Evolutionary conservation across 2,797 vertebrate species (phyloP), one percentile per base, ranked within the genome.

Genomic region (Gorsachius magnificus): DNA sequence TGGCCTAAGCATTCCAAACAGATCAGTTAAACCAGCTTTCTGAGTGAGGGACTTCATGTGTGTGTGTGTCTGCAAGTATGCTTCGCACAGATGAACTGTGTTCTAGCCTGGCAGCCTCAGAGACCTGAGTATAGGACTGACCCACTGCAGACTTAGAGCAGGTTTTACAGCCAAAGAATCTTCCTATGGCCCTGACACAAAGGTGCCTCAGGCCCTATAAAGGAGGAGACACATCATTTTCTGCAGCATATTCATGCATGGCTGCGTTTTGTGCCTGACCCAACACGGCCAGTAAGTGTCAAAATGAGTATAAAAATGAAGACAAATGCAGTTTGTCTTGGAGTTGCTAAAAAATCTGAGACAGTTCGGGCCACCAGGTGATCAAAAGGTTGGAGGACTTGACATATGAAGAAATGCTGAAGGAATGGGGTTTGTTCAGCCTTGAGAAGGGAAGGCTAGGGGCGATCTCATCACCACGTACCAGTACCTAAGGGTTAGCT

Each of bases 1-100:
- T 83, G 96, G 90, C 79, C 48, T 43, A 61, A 85, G 63, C 90
- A 91, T 94, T 92, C 79, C 82, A 54, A 90, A 88, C 74, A 79
- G 92, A 93, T 72, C 84, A 86, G 54, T 69, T 76, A 91, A 91
- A 92, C n/a, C 36, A 56, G 38, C 33, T 72, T 93, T 93, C 57
- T 12, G 13, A 63, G 66, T 45, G 78, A 83, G 8, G 25, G 64
- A 66, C 60, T 86, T 26, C 0, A 6, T 28, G 31, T 41, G 43
- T 60, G 31, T 51, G 46, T 38, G n/a, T 61, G 35, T 74, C 70
- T 61, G 6, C 46, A 68, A 77, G 56, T n/a, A 43, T 6, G 22
- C 61, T 78, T n/a, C 85, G 83, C 66, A 60, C 29, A 45, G 36
- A 61, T 33, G 88, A 92, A 58, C 90, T 50, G 5, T 76, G 48